phyloP scores from a whole-genome alignment of 2,113 vertebrate species.

The Dasypus novemcinctus region DNA sequence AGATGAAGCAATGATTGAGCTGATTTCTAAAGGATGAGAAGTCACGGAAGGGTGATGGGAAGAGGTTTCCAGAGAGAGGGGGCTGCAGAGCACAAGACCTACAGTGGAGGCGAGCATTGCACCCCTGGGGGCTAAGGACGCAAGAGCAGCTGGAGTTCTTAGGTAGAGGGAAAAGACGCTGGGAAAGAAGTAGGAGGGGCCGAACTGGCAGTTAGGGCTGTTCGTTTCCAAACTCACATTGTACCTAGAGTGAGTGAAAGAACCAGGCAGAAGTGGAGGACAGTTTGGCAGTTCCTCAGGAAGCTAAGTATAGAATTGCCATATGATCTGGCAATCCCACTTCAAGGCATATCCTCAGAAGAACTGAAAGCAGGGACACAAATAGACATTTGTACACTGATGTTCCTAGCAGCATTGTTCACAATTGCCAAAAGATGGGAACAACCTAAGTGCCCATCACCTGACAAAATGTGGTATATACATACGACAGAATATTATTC shows the following conservation, averaged over 20 bases:
- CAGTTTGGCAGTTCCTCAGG: too few relatives aligned
- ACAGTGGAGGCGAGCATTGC: not conserved
- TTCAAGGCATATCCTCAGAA: too few relatives aligned
- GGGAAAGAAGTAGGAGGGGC: conserved; percentile 58
- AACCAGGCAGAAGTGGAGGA: too few relatives aligned
- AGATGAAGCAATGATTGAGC: not conserved
- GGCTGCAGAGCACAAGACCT: not conserved
- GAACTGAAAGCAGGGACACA: too few relatives aligned
- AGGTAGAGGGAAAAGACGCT: conserved; percentile 32
- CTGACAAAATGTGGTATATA: too few relatives aligned
- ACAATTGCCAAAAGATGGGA: too few relatives aligned
- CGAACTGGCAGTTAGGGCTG: not conserved
- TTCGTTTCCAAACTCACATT: not conserved
- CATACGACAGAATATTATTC: too few relatives aligned
- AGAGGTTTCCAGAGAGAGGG: not conserved
- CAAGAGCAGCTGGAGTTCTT: conserved; percentile 62
- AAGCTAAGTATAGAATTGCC: too few relatives aligned
- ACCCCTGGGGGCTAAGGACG: conserved; percentile 66
- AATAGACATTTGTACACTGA: too few relatives aligned
- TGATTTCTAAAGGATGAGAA: not conserved
- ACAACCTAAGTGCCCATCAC: too few relatives aligned
- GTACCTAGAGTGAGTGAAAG: not conserved
- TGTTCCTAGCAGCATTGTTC: too few relatives aligned
- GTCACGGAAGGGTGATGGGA: not conserved
- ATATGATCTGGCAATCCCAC: too few relatives aligned